These are phyloP conservation scores for Eremophila alpestris DNA, from an alignment of 2,797 vertebrate species.

Conservation along the genomic window DNA sequence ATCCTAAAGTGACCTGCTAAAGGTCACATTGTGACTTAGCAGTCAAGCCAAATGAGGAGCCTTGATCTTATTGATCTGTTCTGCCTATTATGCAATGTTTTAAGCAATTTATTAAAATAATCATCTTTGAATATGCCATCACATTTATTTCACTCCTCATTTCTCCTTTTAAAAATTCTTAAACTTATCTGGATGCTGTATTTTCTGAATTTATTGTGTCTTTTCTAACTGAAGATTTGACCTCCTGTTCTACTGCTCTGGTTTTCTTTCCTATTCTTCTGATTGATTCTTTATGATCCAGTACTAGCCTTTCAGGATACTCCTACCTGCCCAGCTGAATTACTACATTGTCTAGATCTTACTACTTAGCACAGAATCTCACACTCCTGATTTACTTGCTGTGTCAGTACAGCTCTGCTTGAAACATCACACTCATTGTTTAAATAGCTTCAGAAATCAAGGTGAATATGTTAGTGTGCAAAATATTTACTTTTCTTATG, in stretches of 20 bases:
- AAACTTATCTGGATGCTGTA: neutral
- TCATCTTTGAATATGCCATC: neutral
- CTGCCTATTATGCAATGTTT: neutral
- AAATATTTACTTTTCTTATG: neutral
- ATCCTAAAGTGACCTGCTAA: neutral
- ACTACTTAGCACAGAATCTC: neutral
- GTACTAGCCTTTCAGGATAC: neutral
- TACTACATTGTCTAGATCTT: neutral
- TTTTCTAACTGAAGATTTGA: neutral
- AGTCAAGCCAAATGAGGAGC: neutral
- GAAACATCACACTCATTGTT: neutral
- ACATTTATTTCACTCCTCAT: neutral
- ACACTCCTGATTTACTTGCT: neutral
- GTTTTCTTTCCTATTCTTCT: neutral
- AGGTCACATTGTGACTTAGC: conserved; percentile 4
- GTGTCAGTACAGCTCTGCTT: neutral
- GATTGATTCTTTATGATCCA: neutral
- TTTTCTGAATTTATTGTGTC: neutral
- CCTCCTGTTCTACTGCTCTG: neutral
- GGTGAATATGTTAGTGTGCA: neutral
- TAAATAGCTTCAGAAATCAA: neutral
- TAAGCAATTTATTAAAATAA: conserved; percentile 9
- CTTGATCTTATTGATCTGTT: neutral
- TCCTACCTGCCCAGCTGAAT: neutral
- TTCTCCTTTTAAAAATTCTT: neutral